Conservation (phyloP, 2,888 invertebrate species). For the Sinohyriopsis cumingii region DNA sequence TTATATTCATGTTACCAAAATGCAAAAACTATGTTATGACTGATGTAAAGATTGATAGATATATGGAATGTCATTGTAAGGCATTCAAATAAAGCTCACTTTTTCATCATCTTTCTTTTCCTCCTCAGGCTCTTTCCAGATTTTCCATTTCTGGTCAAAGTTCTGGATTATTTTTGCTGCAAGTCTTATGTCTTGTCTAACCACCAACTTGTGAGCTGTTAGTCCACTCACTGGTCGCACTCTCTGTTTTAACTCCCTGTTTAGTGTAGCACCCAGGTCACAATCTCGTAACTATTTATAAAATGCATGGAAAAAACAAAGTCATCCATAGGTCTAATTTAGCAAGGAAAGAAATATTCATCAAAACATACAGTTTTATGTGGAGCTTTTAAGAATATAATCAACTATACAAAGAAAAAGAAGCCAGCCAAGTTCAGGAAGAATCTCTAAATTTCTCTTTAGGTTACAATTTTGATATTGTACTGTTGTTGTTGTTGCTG, state of each 20-base stretch:
- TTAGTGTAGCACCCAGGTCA: slow-evolving; percentile 95
- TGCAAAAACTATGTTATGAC: too few relatives aligned
- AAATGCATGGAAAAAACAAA: slow-evolving; percentile 10
- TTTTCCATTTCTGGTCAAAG: slow-evolving; percentile 86
- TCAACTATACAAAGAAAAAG: too few relatives aligned
- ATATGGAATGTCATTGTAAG: too few relatives aligned
- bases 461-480: too few relatives aligned
- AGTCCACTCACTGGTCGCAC: slow-evolving; percentile 81
- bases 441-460: too few relatives aligned
- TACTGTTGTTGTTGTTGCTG: too few relatives aligned
- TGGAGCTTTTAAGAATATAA: background rate
- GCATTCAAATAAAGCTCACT: slow-evolving; percentile 12
- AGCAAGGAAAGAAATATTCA: background rate
- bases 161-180: slow-evolving; percentile 93
- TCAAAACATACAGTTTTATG: background rate
- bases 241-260: slow-evolving; percentile 94
- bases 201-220: slow-evolving; percentile 71
- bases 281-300: slow-evolving; percentile 83
- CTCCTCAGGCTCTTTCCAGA: slow-evolving; percentile 80
- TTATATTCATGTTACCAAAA: too few relatives aligned
- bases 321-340: too few relatives aligned
- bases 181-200: slow-evolving; percentile 92
- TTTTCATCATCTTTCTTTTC: slow-evolving; percentile 67
- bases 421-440: too few relatives aligned
- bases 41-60: too few relatives aligned